Percentiles rank a stretch among this genome's conserved stretches.
These are phyloP conservation scores for Leptopilina drosophilae DNA, from an alignment of 2,888 invertebrate genomes.

Conservation along the genomic window DNA sequence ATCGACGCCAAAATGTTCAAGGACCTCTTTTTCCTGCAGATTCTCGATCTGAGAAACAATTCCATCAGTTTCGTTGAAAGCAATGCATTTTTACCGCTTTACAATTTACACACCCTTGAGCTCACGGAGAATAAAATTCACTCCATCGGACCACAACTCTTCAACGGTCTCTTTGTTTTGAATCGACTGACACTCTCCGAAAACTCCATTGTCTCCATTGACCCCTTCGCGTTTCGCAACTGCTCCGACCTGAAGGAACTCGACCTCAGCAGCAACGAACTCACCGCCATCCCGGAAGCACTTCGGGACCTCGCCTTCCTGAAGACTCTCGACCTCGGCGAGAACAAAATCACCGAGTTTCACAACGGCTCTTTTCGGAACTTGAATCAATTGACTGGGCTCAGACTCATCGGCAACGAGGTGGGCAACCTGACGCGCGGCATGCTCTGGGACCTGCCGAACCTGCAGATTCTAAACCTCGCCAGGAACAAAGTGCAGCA, in stretches of 20 bases:
- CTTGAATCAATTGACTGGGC: constrained; percentile 90
- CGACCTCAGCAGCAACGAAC: constrained; percentile 91
- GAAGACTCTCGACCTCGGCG: constrained; percentile 93
- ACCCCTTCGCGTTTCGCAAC: constrained; percentile 90
- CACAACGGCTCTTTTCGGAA: constrained; percentile 91
- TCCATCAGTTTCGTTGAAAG: constrained; percentile 93
- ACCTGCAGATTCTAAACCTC: constrained; percentile 90
- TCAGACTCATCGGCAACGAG: constrained; percentile 93
- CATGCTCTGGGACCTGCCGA: constrained; percentile 92
- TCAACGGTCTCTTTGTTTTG: constrained; percentile 90
- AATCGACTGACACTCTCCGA: constrained; percentile 91
- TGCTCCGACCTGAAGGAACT: constrained; percentile 92
- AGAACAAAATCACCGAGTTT: constrained; percentile 92
- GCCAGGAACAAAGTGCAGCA: constrained; percentile 93
- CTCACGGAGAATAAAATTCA: constrained; percentile 92
- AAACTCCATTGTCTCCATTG: constrained; percentile 88
- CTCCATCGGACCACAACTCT: constrained; percentile 87
- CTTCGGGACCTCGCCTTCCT: constrained; percentile 89
- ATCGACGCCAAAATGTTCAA: constrained; percentile 91
- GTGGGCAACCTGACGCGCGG: constrained; percentile 90
- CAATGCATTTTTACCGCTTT: constrained; percentile 90
- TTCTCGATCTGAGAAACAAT: constrained; percentile 90
- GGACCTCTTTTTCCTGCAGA: constrained; percentile 91
- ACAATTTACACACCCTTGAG: constrained; percentile 93
- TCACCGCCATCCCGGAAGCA: constrained; percentile 89